phyloP scores from a whole-genome alignment of 2,797 vertebrate genomes.

The Gouania willdenowi region DNA sequence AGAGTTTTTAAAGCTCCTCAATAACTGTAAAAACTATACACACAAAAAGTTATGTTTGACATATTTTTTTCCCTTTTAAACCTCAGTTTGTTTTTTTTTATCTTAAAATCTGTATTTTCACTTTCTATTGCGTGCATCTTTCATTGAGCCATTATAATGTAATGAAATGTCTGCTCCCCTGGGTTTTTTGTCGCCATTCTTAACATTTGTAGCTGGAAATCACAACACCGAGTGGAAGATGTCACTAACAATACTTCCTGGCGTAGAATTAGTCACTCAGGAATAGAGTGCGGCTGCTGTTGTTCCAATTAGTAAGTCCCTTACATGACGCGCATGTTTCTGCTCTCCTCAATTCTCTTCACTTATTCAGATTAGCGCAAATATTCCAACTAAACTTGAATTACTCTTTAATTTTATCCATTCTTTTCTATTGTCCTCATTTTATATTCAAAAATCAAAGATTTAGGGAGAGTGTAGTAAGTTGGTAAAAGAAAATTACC shows the following conservation, averaged over 20 bases:
- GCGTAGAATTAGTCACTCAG: slow-evolving; percentile 60
- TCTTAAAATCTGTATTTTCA: slow-evolving; percentile 19
- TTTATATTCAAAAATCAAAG: slow-evolving; percentile 25
- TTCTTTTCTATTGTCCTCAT: slow-evolving; percentile 4
- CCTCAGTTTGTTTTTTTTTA: background rate
- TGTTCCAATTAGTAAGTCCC: slow-evolving; percentile 68
- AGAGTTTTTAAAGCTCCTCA: slow-evolving; percentile 2
- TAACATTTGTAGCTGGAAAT: slow-evolving; percentile 45
- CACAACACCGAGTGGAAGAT: slow-evolving; percentile 36
- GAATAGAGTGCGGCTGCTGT: slow-evolving; percentile 58
- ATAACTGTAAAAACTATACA: background rate
- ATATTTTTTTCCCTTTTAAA: slow-evolving; percentile 4
- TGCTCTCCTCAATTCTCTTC: slow-evolving; percentile 23
- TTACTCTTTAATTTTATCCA: slow-evolving; percentile 14
- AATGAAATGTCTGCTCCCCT: slow-evolving; percentile 38
- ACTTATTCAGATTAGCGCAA: slow-evolving; percentile 46
- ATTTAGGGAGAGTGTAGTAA: too few relatives aligned
- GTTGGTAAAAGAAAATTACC: too few relatives aligned
- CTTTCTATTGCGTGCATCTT: slow-evolving; percentile 23
- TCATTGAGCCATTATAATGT: slow-evolving; percentile 39
- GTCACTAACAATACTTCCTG: slow-evolving; percentile 61
- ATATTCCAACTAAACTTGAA: slow-evolving; percentile 50
- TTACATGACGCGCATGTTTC: slow-evolving; percentile 48
- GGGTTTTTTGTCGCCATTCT: slow-evolving; percentile 35
- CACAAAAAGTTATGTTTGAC: background rate